Percentiles rank a stretch among this genome's conserved stretches.
These are phyloP conservation scores for Pollenia labialis DNA, from an alignment of 2,888 invertebrate genomes.

Conservation along the genomic window DNA sequence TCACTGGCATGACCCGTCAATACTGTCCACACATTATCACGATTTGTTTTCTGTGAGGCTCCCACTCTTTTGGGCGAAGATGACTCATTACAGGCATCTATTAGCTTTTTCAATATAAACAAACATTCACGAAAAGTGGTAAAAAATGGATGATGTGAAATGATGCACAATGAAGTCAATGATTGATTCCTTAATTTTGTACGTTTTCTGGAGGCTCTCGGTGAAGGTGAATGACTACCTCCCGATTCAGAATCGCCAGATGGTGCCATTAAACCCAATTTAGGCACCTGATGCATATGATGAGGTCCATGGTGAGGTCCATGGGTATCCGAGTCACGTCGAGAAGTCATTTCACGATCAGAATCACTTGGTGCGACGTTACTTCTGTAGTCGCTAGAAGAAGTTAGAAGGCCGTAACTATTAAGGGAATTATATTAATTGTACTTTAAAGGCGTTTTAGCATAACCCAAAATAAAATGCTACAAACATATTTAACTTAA, in stretches of 20 bases:
- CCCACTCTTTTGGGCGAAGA: slow-evolving; percentile 94
- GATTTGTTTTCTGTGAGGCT: slow-evolving; percentile 93
- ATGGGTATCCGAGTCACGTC: slow-evolving; percentile 87
- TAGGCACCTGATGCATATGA: slow-evolving; percentile 84
- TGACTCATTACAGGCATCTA: slow-evolving; percentile 98
- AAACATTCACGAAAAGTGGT: slow-evolving; percentile 99
- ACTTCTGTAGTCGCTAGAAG: slow-evolving; percentile 95
- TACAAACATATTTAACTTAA: neutral
- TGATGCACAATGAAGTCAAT: slow-evolving; percentile 97
- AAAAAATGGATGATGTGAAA: slow-evolving; percentile 99
- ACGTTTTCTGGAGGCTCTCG: slow-evolving; percentile 91
- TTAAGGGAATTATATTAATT: slow-evolving; percentile 80
- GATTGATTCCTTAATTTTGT: slow-evolving; percentile 96
- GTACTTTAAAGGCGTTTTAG: slow-evolving; percentile 49
- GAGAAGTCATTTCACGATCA: slow-evolving; percentile 92
- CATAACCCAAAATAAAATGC: slow-evolving; percentile 9
- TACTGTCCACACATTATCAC: slow-evolving; percentile 98
- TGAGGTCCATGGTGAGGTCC: slow-evolving; percentile 62
- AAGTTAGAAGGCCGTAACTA: slow-evolving; percentile 84
- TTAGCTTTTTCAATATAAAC: slow-evolving; percentile 96
- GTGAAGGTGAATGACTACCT: slow-evolving; percentile 94
- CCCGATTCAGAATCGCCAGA: slow-evolving; percentile 94
- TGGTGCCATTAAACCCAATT: slow-evolving; percentile 87
- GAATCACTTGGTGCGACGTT: slow-evolving; percentile 95
- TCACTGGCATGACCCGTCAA: slow-evolving; percentile 93